A percentile compares a stretch with the other conserved stretches of the same genome.
Evolutionary conservation across 2,888 invertebrate genomes (phyloP).

Genomic region (Peribatodes rhomboidaria): DNA sequence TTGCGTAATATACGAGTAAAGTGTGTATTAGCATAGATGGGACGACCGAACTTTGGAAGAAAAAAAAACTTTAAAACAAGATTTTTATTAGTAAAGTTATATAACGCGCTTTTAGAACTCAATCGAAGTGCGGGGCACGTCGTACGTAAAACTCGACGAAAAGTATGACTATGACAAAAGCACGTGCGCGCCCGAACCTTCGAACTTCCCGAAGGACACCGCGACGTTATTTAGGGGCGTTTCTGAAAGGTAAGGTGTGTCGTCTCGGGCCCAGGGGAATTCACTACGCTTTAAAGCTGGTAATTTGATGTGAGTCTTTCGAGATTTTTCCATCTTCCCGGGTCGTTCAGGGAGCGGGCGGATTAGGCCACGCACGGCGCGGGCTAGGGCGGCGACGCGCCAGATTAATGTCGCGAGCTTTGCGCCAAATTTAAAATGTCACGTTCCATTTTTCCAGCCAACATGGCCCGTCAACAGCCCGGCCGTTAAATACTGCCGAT

Average conservation of each 20-base stretch:
- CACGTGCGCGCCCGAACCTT: slow-evolving; percentile 80
- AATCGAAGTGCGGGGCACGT: slow-evolving; percentile 82
- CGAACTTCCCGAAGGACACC: slow-evolving; percentile 82
- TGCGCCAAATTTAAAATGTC: slow-evolving; percentile 84
- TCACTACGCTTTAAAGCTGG: slow-evolving; percentile 83
- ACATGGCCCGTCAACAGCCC: slow-evolving; percentile 71
- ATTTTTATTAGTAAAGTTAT: slow-evolving; percentile 72
- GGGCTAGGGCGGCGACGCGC: slow-evolving; percentile 80
- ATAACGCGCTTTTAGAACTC: slow-evolving; percentile 73
- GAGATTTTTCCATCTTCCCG: slow-evolving; percentile 84
- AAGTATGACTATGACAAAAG: slow-evolving; percentile 84
- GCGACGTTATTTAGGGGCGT: slow-evolving; percentile 79
- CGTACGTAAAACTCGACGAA: slow-evolving; percentile 78
- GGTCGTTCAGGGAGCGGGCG: slow-evolving; percentile 78
- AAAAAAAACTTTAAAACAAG: slow-evolving; percentile 69
- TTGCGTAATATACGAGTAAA: slow-evolving; percentile 48
- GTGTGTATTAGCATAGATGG: slow-evolving; percentile 57
- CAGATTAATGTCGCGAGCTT: slow-evolving; percentile 84
- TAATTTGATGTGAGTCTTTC: slow-evolving; percentile 85
- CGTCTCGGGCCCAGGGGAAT: slow-evolving; percentile 77
- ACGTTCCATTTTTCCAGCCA: slow-evolving; percentile 83
- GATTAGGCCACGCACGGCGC: slow-evolving; percentile 81
- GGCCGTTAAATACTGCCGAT: slow-evolving; percentile 70
- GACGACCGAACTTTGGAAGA: slow-evolving; percentile 58
- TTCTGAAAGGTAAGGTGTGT: slow-evolving; percentile 84